phyloP scores from a whole-genome alignment of 2,113 vertebrate species.

The Ochotona curzoniae region DNA sequence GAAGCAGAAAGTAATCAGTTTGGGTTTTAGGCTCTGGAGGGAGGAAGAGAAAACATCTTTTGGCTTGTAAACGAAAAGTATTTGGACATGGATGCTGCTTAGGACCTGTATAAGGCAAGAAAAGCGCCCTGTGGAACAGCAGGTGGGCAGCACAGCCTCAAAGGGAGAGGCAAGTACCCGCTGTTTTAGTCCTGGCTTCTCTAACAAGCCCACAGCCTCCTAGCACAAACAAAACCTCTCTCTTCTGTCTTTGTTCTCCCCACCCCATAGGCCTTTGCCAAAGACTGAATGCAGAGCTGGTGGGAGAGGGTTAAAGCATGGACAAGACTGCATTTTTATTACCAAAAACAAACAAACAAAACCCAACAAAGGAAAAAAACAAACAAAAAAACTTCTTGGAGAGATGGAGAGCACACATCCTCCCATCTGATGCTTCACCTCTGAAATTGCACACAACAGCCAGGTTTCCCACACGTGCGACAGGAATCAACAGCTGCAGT shows the following conservation, averaged over 20 bases:
- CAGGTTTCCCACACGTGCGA: too few species aligned
- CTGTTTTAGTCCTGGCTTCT: neutral
- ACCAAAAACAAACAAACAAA: too few species aligned
- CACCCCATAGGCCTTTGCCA: neutral
- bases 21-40: slow-evolving; percentile 50
- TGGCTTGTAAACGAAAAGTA: slow-evolving; percentile 29
- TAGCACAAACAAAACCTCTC: neutral
- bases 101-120: neutral
- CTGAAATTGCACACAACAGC: too few species aligned
- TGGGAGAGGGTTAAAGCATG: neutral
- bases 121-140: neutral
- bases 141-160: neutral
- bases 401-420: too few species aligned
- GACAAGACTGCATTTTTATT: neutral
- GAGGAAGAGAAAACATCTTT: slow-evolving; percentile 48
- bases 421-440: too few species aligned
- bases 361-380: too few species aligned
- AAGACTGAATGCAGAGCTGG: neutral
- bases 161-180: fast-evolving
- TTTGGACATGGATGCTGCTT: neutral
- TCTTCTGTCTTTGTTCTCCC: neutral
- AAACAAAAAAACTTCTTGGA: too few species aligned
- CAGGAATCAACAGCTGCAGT: too few species aligned
- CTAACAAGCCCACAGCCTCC: neutral
- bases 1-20: slow-evolving; percentile 33